Base-by-base conservation (phyloP, 1,140 invertebrate species). In the Condylostylus longicornis region DNA sequence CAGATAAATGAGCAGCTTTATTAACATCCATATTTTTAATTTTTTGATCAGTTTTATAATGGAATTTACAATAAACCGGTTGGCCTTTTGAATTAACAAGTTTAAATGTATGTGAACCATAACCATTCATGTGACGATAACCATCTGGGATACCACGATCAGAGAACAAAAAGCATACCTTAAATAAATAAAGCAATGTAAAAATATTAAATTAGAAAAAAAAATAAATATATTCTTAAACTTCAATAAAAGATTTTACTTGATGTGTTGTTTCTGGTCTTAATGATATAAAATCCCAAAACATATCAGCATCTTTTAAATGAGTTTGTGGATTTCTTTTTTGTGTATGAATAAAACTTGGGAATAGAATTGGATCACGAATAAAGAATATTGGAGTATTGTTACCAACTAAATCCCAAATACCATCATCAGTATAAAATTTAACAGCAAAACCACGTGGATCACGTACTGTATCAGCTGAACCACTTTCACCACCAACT, bases 321-420 rank as follows among this genome's bases (percentile, higher is more conserved):
- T 96, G 84, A 13, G 91, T 96, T 6, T 72, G 75, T 13, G 91
- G 91, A 63, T 97, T 96, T 46, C 90, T 71, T 60, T 96, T 96
- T 62, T 95, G 90, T 0, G 85, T 87, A 50, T 90, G 86, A 46
- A 91, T 86, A 47, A 93, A 90, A 48, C 78, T 82, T 5, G 85
- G 82, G 65, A 96, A 95, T 12, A 91, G 65, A 14, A 91, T 71
- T 0, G 90, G 83, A 62, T 97, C 91, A 22, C 89, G 74, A 44
- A 95, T 79, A 58, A 96, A 96, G 67, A 97, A 96, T 41, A 97
- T 84, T 1, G 93, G 91, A 0, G 89, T 95, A 54, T 96, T 96
- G 60, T 95, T 95, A n/a, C 90, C 89, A 25, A 93, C 88, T 38
- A 95, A 60, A 69, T 97, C 91, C 89, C 89, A 96, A 54, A 88